Evolutionary conservation across 2,797 vertebrate genomes (phyloP).

Genomic region (Remorina albescens): DNA sequence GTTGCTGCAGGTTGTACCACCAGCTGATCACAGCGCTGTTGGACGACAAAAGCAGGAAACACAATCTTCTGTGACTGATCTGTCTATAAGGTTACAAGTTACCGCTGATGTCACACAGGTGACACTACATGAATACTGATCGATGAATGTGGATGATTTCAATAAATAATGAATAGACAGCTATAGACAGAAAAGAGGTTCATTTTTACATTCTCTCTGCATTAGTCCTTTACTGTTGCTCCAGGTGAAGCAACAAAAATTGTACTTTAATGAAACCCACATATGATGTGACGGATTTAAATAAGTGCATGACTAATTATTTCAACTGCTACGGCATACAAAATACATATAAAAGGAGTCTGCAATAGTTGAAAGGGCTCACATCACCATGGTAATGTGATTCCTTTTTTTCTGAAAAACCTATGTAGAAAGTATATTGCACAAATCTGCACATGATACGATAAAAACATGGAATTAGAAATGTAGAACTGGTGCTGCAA

Average conservation of each 20-base stretch:
- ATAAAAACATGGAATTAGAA: not conserved
- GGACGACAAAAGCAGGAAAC: slow-evolving; percentile 41
- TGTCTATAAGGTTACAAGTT: slow-evolving; percentile 58
- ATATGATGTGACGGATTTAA: not conserved
- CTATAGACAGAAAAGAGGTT: slow-evolving; percentile 11
- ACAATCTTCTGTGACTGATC: slow-evolving; percentile 44
- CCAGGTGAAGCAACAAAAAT: slow-evolving; percentile 6
- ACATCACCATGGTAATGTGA: not conserved
- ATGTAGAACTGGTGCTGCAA: not conserved
- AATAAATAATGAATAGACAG: slow-evolving; percentile 50
- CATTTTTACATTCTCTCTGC: slow-evolving; percentile 6
- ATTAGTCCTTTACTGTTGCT: slow-evolving; percentile 6
- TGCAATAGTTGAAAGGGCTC: not conserved
- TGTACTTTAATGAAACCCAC: not conserved
- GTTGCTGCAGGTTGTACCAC: slow-evolving; percentile 19
- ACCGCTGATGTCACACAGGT: slow-evolving; percentile 63
- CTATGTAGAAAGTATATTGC: not conserved
- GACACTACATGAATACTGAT: slow-evolving; percentile 52
- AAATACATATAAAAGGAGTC: slow-evolving; percentile 8
- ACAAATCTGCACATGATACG: not conserved
- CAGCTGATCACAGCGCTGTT: slow-evolving; percentile 44
- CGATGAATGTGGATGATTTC: slow-evolving; percentile 35
- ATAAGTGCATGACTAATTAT: slow-evolving; percentile 1
- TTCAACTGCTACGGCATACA: not conserved
- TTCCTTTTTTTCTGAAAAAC: not conserved